Evolutionary conservation across 2,888 invertebrate genomes (phyloP).

Genomic region (Oligia latruncula): DNA sequence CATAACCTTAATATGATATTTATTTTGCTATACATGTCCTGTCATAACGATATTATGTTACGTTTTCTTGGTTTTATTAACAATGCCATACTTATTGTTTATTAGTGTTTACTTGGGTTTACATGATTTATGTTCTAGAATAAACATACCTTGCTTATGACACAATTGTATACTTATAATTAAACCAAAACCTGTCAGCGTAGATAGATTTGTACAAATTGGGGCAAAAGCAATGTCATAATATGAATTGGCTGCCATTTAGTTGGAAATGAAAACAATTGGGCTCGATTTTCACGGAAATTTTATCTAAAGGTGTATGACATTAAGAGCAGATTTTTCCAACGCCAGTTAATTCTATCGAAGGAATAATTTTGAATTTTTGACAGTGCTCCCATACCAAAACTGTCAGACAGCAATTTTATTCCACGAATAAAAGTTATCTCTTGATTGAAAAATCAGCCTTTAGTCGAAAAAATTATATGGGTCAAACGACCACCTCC

Average conservation of each 20-base stretch:
- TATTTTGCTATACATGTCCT: conserved; percentile 39
- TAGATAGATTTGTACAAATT: neutral
- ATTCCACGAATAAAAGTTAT: too few species aligned
- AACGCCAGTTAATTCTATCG: too few species aligned
- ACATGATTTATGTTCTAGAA: conserved; percentile 31
- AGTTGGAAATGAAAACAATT: neutral
- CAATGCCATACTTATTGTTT: conserved; percentile 19
- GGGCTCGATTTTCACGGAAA: neutral
- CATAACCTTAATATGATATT: conserved; percentile 56
- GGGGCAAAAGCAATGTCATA: neutral
- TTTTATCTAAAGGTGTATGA: neutral
- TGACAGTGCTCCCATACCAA: too few species aligned
- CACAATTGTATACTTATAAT: conserved; percentile 2
- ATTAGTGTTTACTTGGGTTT: conserved; percentile 23
- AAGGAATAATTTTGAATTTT: too few species aligned
- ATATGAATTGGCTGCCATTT: neutral
- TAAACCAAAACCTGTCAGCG: too few species aligned
- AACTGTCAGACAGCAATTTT: too few species aligned
- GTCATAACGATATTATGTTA: conserved; percentile 40
- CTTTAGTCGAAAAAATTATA: too few species aligned
- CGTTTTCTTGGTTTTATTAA: conserved; percentile 46
- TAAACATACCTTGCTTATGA: neutral
- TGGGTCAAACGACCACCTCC: neutral
- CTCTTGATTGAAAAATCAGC: too few species aligned
- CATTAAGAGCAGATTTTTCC: too few species aligned